These are phyloP conservation scores for Stegostoma tigrinum DNA, from an alignment of 2,113 vertebrate species.

Conservation along the genomic window DNA sequence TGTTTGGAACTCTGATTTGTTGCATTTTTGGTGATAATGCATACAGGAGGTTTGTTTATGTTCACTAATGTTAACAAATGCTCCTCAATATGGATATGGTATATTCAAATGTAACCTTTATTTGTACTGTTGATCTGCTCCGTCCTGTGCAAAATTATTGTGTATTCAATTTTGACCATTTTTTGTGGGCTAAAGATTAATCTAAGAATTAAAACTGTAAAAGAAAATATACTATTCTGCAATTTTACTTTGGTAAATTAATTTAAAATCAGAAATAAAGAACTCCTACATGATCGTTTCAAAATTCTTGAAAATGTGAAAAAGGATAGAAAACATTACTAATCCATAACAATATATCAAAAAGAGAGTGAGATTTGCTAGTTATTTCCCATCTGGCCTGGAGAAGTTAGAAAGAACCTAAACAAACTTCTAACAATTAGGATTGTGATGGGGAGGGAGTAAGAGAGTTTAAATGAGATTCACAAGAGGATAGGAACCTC, in stretches of 20 bases:
- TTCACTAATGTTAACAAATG: not conserved
- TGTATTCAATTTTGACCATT: not conserved
- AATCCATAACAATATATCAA: not conserved
- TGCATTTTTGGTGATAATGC: not conserved
- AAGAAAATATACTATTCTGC: not conserved
- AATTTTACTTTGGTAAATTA: not conserved
- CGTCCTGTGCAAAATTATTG: not conserved
- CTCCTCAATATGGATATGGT: not conserved
- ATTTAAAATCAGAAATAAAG: not conserved
- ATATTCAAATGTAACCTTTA: not conserved
- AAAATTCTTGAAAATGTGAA: not conserved
- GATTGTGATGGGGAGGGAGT: no score
- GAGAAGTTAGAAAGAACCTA: not conserved
- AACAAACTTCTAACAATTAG: not conserved
- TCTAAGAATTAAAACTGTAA: not conserved
- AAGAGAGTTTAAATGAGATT: no score
- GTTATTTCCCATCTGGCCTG: not conserved
- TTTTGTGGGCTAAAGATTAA: not conserved
- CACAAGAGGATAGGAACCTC: no score
- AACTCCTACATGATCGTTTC: not conserved
- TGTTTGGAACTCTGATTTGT: not conserved
- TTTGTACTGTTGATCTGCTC: not conserved
- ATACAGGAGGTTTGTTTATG: not conserved
- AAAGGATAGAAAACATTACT: not conserved
- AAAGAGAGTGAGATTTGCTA: not conserved